Base-by-base conservation (phyloP, 37 sponge, comb jelly and placozoan genomes). In the Crambe crambe region DNA sequence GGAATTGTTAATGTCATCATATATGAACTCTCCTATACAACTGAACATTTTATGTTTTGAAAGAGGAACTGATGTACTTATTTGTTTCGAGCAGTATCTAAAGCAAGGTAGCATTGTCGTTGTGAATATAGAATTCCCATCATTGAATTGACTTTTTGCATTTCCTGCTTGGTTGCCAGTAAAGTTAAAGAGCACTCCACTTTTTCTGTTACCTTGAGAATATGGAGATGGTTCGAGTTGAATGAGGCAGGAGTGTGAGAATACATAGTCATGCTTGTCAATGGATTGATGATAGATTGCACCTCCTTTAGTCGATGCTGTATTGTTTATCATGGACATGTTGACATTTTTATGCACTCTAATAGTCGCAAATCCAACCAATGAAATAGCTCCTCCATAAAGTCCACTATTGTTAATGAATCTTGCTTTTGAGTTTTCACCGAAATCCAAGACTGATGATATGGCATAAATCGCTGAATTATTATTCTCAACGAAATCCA, bases 381-480 rank as follows among this genome's bases (percentile, higher is more conserved):
- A 23, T 32, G 71, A 17, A 15, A 80, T 22, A 9, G 70, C 80
- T 41, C 80, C 80, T 2, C 80, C 80, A 10, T 80, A 5, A 1
- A 9, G 25, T 22, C 80, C 80, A 22, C 8, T 68, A 35, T 80
- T 80, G 34, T 69, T 27, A 4, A 20, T 12, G 68, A 80, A 80
- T 32, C 3, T 29, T 36, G 54, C 38, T 27, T 44, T 29, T 18
- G 80, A 41, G 4, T 23, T 25, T 27, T 2, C 6, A 15, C 39
- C 12, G 10, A 80, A 54, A 1, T 34, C 60, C 4, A 32, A 34
- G 3, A 20, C 37, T 40, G 68, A 5, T 31, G 67, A 25, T 3
- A 18, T 30, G 8, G 68, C 39, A 2, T 30, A 18, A 10, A 80
- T n/a, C 30, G 80, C 70, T 17, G 70, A 54, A 18, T 37, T 37